These are phyloP conservation scores for Parazoanthus atlanticus DNA, from an alignment of 92 coral and sea anemone genomes.

Conservation along the genomic window DNA sequence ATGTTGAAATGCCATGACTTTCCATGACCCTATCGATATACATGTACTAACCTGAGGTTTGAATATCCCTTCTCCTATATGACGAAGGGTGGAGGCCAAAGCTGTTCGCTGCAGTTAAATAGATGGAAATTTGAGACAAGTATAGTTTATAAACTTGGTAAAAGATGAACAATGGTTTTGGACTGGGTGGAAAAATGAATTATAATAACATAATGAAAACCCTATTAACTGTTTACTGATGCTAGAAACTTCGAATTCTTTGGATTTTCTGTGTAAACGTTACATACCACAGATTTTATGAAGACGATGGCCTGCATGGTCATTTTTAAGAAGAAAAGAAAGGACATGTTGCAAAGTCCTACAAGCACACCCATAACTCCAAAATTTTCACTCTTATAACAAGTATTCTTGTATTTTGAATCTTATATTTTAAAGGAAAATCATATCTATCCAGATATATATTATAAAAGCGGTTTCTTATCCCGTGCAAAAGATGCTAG, in stretches of 20 bases:
- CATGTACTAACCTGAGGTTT: slow-evolving; percentile 86
- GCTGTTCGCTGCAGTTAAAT: slow-evolving; percentile 76
- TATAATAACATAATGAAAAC: too few relatives aligned
- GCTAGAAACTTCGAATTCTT: not conserved
- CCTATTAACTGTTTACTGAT: not conserved
- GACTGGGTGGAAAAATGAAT: not conserved
- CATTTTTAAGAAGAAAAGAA: too few relatives aligned
- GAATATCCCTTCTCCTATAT: slow-evolving; percentile 93
- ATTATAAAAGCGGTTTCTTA: too few relatives aligned
- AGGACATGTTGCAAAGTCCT: too few relatives aligned
- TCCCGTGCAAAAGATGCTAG: too few relatives aligned
- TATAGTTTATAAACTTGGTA: not conserved
- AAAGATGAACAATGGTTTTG: not conserved
- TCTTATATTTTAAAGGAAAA: too few relatives aligned
- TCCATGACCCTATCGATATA: not conserved
- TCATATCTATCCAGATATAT: too few relatives aligned
- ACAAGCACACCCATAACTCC: too few relatives aligned
- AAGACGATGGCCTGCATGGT: too few relatives aligned
- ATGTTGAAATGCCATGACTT: not conserved
- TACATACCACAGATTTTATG: too few relatives aligned
- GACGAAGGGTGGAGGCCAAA: slow-evolving; percentile 90
- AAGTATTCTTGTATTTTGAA: too few relatives aligned
- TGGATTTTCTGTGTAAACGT: not conserved
- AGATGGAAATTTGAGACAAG: not conserved
- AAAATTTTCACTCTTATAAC: too few relatives aligned